A percentile compares a stretch with the other conserved stretches of the same genome.
phyloP scores from a whole-genome alignment of 2,888 invertebrate genomes.

The Callinectes sapidus region DNA sequence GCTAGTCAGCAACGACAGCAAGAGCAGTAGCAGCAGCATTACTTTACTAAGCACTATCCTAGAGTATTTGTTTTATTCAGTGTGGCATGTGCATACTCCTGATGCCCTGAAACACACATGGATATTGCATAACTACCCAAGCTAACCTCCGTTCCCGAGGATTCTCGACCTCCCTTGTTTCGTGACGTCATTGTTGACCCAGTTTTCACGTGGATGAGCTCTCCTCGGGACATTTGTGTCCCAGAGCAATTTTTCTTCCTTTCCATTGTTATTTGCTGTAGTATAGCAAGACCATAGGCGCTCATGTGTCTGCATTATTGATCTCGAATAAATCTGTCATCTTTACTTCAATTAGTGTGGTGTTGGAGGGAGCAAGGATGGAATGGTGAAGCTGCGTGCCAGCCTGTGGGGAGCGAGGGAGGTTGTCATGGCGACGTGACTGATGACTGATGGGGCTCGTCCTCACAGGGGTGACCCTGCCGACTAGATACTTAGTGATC shows the following conservation, averaged over 20 bases:
- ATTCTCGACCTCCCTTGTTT: neutral
- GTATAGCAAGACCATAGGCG: neutral
- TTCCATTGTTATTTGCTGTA: neutral
- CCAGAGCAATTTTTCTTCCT: too few species aligned
- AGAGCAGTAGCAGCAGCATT: neutral
- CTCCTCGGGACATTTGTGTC: neutral
- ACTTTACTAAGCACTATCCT: neutral
- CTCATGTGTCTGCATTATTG: neutral
- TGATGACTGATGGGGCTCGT: constrained; percentile 43
- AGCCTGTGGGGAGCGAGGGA: constrained; percentile 38
- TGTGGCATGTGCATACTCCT: neutral
- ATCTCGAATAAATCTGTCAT: neutral
- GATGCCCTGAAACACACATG: neutral
- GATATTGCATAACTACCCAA: neutral
- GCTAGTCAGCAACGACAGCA: neutral
- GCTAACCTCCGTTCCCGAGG: constrained; percentile 7
- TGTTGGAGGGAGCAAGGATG: neutral
- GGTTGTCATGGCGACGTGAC: constrained; percentile 61
- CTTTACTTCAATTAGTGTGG: neutral
- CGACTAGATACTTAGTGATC: constrained; percentile 39
- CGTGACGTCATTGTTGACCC: constrained; percentile 39
- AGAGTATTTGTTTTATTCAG: neutral
- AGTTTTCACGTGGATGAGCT: constrained; percentile 30
- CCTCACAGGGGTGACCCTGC: neutral
- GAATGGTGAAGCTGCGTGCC: constrained; percentile 33